phyloP scores from a whole-genome alignment of 2,113 vertebrate species.

The Tachuris rubrigastra region DNA sequence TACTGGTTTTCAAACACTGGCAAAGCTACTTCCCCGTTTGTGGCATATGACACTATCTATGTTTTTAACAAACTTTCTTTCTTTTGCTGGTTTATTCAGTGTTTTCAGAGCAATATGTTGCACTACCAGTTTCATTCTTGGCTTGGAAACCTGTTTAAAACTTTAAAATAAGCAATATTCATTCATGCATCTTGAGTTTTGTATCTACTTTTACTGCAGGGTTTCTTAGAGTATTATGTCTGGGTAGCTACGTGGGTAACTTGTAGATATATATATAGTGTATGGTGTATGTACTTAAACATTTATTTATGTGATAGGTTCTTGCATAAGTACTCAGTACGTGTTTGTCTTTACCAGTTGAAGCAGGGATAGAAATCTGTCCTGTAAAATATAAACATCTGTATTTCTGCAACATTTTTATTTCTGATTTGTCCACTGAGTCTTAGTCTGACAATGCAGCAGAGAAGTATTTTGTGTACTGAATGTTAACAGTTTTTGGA shows the following conservation, averaged over 20 bases:
- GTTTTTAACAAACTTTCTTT: not conserved
- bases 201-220: not conserved
- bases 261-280: not conserved
- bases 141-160: slow-evolving; percentile 5
- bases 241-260: rapidly evolving
- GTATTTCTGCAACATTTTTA: not conserved
- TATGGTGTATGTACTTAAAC: not conserved
- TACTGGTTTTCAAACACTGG: not conserved
- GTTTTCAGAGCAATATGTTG: not conserved
- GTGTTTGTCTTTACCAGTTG: not conserved
- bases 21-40: not conserved
- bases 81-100: slow-evolving; percentile 1
- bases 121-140: not conserved
- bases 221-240: not conserved
- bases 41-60: not conserved
- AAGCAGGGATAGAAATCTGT: not conserved
- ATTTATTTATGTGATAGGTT: not conserved
- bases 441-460: not conserved
- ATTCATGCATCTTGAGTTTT: not conserved
- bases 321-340: not conserved
- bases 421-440: not conserved
- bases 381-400: not conserved
- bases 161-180: not conserved
- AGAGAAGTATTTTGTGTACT: not conserved
- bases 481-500: not conserved